Evolutionary conservation across 2,888 invertebrate species (phyloP), one percentile per base, ranked within the genome.

Genomic region (Nycteola revayana): DNA sequence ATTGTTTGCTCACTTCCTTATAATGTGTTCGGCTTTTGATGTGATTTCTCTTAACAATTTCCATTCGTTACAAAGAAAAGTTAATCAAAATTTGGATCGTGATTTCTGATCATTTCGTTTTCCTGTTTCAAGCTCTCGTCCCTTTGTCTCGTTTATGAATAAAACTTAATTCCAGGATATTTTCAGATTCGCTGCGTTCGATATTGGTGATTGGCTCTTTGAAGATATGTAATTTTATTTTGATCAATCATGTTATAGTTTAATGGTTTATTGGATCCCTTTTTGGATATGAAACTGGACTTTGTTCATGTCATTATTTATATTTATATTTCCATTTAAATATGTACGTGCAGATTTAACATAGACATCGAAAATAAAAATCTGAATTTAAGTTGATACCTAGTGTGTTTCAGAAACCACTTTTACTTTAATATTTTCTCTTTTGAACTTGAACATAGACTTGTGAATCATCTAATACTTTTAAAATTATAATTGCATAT

Each of bases 61-160:
- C 51, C 44, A 54, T 54, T 57, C 44, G 36, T 54, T 48, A 54
- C 55, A 55, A 55, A 55, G 56, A 52, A 55, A 55, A 55, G 43
- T 56, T 56, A 56, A 55, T 55, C 43, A 52, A 52, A 36, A 29
- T 34, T 28, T 25, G 41, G 41, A 34, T 45, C 49, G 35, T 32
- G 54, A 49, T 26, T 41, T 42, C 42, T 54, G 52, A 55, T 50
- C 54, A 54, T 46, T 55, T 11, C 36, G 32, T 55, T 49, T 55
- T 56, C 43, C 49, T 46, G 49, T 44, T 49, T 30, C 36, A 25
- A 37, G 21, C n/a, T 21, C 7, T 21, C 21, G 21, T 21, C 28
- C 51, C 37, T 48, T 55, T 40, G 42, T 45, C 40, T 49, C 30
- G 25, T 45, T 50, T 39, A 33, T 33, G 34, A 14, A 48, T 48